Evolutionary conservation across 2,888 invertebrate genomes (phyloP).

Genomic region (Cybosia mesomella): DNA sequence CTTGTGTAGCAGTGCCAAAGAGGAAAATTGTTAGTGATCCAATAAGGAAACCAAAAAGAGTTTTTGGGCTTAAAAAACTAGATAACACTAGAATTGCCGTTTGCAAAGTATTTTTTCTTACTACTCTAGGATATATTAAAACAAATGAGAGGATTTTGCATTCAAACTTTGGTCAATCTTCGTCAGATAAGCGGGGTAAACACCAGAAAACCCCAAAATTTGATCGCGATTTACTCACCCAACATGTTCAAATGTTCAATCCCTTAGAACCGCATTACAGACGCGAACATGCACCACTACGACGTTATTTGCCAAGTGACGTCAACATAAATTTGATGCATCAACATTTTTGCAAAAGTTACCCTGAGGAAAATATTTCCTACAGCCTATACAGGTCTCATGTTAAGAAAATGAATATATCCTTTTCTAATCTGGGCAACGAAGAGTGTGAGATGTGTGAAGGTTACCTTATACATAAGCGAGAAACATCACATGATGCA

Average conservation of each 20-base stretch:
- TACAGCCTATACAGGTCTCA: slow-evolving; percentile 7
- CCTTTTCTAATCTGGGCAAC: slow-evolving; percentile 30
- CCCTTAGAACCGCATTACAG: slow-evolving; percentile 6
- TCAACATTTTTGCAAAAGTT: neutral
- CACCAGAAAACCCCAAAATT: slow-evolving; percentile 8
- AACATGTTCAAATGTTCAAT: slow-evolving; percentile 13
- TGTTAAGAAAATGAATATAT: slow-evolving; percentile 31
- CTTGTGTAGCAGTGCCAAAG: too few relatives aligned
- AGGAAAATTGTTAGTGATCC: too few relatives aligned
- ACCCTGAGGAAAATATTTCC: slow-evolving; percentile 5
- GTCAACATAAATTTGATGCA: slow-evolving; percentile 3
- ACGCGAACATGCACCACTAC: slow-evolving; percentile 3
- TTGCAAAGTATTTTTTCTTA: slow-evolving; percentile 35
- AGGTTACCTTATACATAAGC: slow-evolving; percentile 16
- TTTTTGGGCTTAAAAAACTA: too few relatives aligned
- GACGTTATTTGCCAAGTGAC: slow-evolving; percentile 11
- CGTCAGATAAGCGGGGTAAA: slow-evolving; percentile 19
- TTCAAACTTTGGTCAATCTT: slow-evolving; percentile 12
- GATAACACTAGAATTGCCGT: slow-evolving; percentile 26
- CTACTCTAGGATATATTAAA: slow-evolving; percentile 33
- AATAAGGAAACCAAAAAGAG: too few relatives aligned
- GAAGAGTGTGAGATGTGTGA: slow-evolving; percentile 34
- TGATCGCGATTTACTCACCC: slow-evolving; percentile 11
- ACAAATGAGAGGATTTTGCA: slow-evolving; percentile 37
- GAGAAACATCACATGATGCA: neutral